Percentiles rank a stretch among this genome's conserved stretches.
These are phyloP conservation scores for Schmidtea mediterranea DNA, from an alignment of 1,140 invertebrate species.

Conservation along the genomic window DNA sequence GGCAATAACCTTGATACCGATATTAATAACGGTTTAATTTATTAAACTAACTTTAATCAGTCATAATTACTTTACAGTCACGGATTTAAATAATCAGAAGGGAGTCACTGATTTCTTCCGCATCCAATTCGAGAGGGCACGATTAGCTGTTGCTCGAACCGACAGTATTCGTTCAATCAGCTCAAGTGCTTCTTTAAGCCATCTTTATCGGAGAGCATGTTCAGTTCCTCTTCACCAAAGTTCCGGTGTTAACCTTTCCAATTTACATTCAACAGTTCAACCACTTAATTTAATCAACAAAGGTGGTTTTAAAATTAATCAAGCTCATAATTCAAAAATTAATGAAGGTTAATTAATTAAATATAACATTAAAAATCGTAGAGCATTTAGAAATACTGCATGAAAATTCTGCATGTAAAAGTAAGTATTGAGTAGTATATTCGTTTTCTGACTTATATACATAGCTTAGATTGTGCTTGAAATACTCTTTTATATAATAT, in stretches of 20 bases:
- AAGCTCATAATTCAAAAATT: no score
- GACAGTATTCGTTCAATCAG: constrained; percentile 47
- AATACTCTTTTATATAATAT: no score
- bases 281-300: neutral
- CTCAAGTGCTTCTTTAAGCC: constrained; percentile 63
- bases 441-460: no score
- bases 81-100: constrained; percentile 65
- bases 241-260: constrained; percentile 15
- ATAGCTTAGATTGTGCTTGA: no score
- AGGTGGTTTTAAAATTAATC: no score
- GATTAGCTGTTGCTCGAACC: constrained; percentile 49
- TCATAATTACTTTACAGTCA: constrained; percentile 4
- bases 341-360: no score
- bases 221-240: constrained; percentile 21
- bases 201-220: constrained; percentile 63
- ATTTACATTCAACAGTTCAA: constrained; percentile 2
- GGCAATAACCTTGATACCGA: constrained; percentile 12
- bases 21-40: neutral
- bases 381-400: neutral
- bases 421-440: no score
- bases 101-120: constrained; percentile 58
- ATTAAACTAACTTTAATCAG: no score
- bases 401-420: no score
- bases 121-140: constrained; percentile 56
- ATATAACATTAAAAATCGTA: no score